Base-by-base conservation (phyloP, 2,113 vertebrate genomes). In the Polyodon spathula region DNA sequence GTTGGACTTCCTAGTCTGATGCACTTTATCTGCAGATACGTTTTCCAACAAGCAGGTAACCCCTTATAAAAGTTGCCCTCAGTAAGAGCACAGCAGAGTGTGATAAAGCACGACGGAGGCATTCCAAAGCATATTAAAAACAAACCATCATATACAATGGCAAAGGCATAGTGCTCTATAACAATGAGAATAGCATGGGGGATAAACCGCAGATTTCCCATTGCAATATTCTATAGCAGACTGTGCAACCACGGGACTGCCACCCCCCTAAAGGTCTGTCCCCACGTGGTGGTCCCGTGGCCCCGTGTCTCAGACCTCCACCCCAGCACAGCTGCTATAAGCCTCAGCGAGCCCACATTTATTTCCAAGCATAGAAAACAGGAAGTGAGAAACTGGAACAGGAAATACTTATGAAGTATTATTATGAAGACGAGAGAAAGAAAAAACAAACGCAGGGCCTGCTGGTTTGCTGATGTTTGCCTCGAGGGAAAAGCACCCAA, bases 301-400 rank as follows among this genome's bases (percentile, higher is more conserved):
- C 43, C 27, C 37, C 52, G 27, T 46, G 27, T 12, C 56, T 15
- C 39, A 40, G 38, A 17, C 17, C 57, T 12, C 42, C 40, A 14
- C 56, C 44, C 37, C 16, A 4, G 48, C 27, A 17, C 40, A 27
- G 57, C 56, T 51, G 50, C 40, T 64, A 71, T 77, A 75, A 82
- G 76, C 72, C 67, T 76, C 78, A 80, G 65, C 76, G 77, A 79
- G 64, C 76, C 68, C 69, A 74, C 43, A 73, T 71, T 77, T 81
- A 74, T 71, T 81, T 83, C 73, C 73, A 82, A 85, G 74, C 77
- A 74, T 63, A 14, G 78, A 87, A 89, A 90, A 87, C 83, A 88
- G 87, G 89, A 92, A 92, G 84, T 81, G 81, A 88, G 82, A 87
- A 82, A 76, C 79, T 86, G 80, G 78, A 81, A 85, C 81, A 84